Base-by-base conservation (phyloP, 2,888 invertebrate species). In the Heliconius ismenius region DNA sequence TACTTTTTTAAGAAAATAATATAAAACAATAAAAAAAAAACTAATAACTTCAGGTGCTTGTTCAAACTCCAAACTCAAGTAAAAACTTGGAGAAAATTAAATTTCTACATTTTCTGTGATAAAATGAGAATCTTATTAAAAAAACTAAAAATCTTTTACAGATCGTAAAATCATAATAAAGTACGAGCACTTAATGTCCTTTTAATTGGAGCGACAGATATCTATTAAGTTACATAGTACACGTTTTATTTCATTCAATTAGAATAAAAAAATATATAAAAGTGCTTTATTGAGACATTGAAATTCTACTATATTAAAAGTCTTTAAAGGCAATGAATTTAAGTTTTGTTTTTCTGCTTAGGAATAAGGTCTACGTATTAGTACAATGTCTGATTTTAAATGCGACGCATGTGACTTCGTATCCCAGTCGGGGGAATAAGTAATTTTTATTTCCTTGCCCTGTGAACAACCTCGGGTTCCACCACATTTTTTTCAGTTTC, bases 141-240 rank as follows among this genome's bases (percentile, higher is more conserved):
- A 69, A 69, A 49, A 64, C 10, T 18, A 26, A 49, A 43, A 49
- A 18, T 9, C 43, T 49, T 43, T 69, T 69, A 28, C 28, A 4
- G 26, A 49, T 43, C 68, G 68, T 69, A 49, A 49, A 69, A 21
- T 49, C 68, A 26, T 49, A 69, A 69, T 69, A 28, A 49, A 69
- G 28, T 18, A 28, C 26, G 68, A 69, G 68, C 49, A 26, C 49
- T 28, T 69, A 49, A 69, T 49, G 49, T 24, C 49, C 10, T 49
- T 28, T 28, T 49, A 49, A 49, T 69, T 69, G 28, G 49, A 69
- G 21, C 28, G 26, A 69, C 32, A 64, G 64, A 64, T 64, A 36
- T 21, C 32, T 69, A 28, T 49, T 49, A 69, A 69, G 49, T 69
- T 69, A 69, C 28, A 49, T 69, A 18, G 26, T 26, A 26, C 26